These are phyloP conservation scores for Dasyurus viverrinus DNA, from an alignment of 2,113 vertebrate species.

Conservation along the genomic window DNA sequence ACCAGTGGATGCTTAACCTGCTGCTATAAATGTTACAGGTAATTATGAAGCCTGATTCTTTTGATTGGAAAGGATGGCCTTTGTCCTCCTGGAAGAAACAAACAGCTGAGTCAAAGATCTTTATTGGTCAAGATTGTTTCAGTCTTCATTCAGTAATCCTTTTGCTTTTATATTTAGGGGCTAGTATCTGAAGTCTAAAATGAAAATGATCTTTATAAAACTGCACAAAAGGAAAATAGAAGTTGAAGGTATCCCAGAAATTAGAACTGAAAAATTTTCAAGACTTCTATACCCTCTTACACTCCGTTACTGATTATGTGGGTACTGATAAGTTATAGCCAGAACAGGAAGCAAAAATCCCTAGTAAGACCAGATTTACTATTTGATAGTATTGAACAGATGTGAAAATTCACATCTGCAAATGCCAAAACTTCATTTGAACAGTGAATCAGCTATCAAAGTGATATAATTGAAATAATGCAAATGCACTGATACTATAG, in stretches of 20 bases:
- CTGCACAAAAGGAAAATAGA: not conserved
- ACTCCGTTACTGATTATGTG: not conserved
- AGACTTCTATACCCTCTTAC: not conserved
- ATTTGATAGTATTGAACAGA: not conserved
- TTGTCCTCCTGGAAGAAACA: not conserved
- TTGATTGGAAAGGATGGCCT: not conserved
- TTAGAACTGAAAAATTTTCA: not conserved
- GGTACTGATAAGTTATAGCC: not conserved
- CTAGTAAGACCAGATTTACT: not conserved
- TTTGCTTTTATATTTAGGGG: conserved; percentile 11
- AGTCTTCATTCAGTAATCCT: not conserved
- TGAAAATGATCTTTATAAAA: not conserved
- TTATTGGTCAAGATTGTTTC: not conserved
- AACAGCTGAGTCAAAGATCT: not conserved
- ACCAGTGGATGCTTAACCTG: not conserved
- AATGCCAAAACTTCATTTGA: not conserved
- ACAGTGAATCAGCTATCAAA: not conserved
- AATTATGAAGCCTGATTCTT: not conserved
- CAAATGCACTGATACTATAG: too few relatives aligned
- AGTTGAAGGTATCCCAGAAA: conserved; percentile 4
- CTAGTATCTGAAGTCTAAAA: conserved; percentile 7
- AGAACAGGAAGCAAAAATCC: not conserved
- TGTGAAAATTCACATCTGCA: not conserved
- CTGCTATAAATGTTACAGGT: not conserved
- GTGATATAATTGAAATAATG: not conserved